Base-by-base conservation (phyloP, 2,797 vertebrate species). In the Pogonophryne albipinna region DNA sequence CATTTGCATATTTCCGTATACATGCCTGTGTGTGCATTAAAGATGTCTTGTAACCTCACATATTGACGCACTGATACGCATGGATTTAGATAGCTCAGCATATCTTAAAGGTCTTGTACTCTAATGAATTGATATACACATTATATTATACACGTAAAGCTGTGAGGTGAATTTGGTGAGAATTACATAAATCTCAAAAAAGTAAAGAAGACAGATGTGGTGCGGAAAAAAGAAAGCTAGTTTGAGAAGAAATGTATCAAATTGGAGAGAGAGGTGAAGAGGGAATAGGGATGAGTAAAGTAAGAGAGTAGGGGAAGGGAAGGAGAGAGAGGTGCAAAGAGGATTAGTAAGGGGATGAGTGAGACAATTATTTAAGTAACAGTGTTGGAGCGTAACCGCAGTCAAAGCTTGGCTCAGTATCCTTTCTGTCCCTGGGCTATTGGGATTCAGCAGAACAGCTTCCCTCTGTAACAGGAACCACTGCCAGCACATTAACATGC, bases 401-500 rank as follows among this genome's bases (percentile, higher is more conserved):
- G 86, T 85, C 71, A 79, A 85, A 83, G 79, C 85, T 84, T 82
- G 84, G 87, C 85, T 90, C 83, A 63, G 76, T 78, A 81, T 87
- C 65, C 57, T 63, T 60, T 85, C 53, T 86, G 86, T 83, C 89
- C 80, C 78, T 31, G 27, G 89, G 88, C 83, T 72, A 84, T 73
- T 83, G 70, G 74, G 79, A 86, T 81, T 87, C 74, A 89, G 74
- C 65, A 79, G 85, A 80, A 80, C 75, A 78, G 66, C 71, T 69
- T 71, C 74, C 49, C 61, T 72, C 66, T 83, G 72, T 80, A 87
- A 85, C 74, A 79, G 74, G 85, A 90, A 76, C 71, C 75, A 65
- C 51, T 86, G 85, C 80, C 89, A 91, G 80, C 75, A 75, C 77
- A 93, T 91, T 91, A 74, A 80, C 84, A 91, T 85, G 72, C 85